phyloP scores from a whole-genome alignment of 2,113 vertebrate genomes.

The Nibea albiflora region DNA sequence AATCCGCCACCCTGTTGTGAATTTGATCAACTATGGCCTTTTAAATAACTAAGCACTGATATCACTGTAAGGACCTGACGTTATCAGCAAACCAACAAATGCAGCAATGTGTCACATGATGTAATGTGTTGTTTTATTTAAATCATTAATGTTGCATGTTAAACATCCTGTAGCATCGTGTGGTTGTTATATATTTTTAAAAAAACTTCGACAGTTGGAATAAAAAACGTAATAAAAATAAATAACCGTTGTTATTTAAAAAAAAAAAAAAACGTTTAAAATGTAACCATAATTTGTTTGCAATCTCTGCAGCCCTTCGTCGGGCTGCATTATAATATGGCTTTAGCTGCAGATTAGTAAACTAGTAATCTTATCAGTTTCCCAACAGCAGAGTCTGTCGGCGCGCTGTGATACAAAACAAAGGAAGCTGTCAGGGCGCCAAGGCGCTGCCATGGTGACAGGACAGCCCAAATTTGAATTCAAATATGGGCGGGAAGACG shows the following conservation, averaged over 20 bases:
- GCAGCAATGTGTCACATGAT: not conserved
- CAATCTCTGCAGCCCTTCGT: not conserved
- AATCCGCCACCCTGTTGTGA: not conserved
- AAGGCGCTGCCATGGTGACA: conserved; percentile 70
- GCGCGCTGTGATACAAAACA: conserved; percentile 81
- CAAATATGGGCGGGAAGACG: conserved; percentile 84
- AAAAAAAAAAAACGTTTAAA: too few species aligned
- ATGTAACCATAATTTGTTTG: not conserved
- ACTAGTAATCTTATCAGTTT: conserved; percentile 63
- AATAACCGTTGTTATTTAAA: not conserved
- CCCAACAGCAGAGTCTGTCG: conserved; percentile 73
- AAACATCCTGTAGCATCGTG: too few species aligned
- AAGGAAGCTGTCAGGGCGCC: conserved; percentile 83
- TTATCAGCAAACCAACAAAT: not conserved
- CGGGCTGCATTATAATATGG: not conserved
- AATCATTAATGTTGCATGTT: not conserved
- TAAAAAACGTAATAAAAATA: not conserved
- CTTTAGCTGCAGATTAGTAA: conserved; percentile 36
- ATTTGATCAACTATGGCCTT: not conserved
- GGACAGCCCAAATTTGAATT: conserved; percentile 82
- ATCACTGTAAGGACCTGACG: not conserved
- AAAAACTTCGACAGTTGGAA: not conserved
- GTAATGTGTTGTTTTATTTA: not conserved
- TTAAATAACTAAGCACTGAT: not conserved
- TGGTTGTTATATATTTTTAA: not conserved